Evolutionary conservation across 2,797 vertebrate genomes (phyloP), one percentile per base, ranked within the genome.

Genomic region (Spea hammondii): DNA sequence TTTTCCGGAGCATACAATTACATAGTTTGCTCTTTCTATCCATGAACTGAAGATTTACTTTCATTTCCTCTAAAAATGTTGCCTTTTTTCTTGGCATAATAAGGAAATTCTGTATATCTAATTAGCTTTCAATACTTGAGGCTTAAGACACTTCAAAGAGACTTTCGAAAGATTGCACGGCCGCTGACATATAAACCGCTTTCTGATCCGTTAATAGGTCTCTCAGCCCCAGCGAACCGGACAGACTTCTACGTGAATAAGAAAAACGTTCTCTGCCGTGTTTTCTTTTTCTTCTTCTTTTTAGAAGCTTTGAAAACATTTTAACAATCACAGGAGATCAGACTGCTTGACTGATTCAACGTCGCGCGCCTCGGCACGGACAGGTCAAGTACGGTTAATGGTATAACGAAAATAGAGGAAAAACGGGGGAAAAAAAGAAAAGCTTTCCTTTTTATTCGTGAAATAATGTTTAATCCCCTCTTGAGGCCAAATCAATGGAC

Each of bases 401-500:
- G 11, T n/a, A 57, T 57, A 50, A 68, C 9, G 51, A 49, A 32
- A 32, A 32, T 32, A 32, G 32, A 32, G 32, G 32, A 32, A 32
- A 17, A 32, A 32, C 32, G 2, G 32, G 45, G 50, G 4, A 44
- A 64, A 59, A 59, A 45, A 13, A 14, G 49, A 17, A 69, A 51
- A 32, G 13, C 5, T 50, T 11, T 6, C 6, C 51, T 53, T 53
- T 7, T 68, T 44, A 59, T 45, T 32, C 1, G 32, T 48, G 67
- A 59, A 55, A 13, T 47, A 32, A 13, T 6, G 7, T 17, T 50
- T 76, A 69, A 69, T 69, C 74, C 14, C 0, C 54, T 46, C 67
- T 53, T 49, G 68, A 66, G 57, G n/a, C 62, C 74, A 55, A 66
- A 48, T 32, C 47, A 68, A 76, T 50, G 59, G 44, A 17, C 67